Conservation (phyloP, 1,140 invertebrate genomes). For the Leptonema lineaticorne region DNA sequence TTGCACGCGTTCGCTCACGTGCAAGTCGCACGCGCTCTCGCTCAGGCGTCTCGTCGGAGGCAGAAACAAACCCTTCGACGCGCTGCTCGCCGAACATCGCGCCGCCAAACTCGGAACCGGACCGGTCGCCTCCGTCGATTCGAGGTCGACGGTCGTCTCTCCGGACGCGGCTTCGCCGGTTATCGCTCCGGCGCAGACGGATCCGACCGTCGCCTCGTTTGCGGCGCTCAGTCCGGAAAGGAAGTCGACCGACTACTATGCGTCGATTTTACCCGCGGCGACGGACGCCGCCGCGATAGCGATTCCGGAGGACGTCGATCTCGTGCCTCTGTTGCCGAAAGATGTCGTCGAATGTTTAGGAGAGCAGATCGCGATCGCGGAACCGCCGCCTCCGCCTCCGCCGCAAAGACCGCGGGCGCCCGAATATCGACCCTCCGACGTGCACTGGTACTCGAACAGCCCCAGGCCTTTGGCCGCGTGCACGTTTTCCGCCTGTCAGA, state of each 20-base stretch:
- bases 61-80: conserved; percentile 76
- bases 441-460: conserved; percentile 52
- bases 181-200: not conserved
- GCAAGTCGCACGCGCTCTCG: conserved; percentile 79
- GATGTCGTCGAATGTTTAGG: conserved; percentile 46
- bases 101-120: conserved; percentile 58
- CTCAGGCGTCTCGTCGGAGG: conserved; percentile 72
- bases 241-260: conserved; percentile 42
- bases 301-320: conserved; percentile 16
- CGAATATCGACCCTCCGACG: conserved; percentile 46
- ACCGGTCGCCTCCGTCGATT: not conserved
- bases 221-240: conserved; percentile 23
- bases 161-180: not conserved
- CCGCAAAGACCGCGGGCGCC: conserved; percentile 40
- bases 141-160: not conserved
- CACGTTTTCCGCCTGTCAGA: conserved; percentile 52
- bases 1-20: conserved; percentile 80
- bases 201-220: conserved; percentile 42
- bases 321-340: conserved; percentile 27
- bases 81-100: conserved; percentile 73
- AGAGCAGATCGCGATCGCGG: conserved; percentile 45
- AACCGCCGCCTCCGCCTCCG: conserved; percentile 16
- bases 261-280: conserved; percentile 44
- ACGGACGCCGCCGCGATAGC: conserved; percentile 24
- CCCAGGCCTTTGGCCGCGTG: conserved; percentile 54